A percentile compares a stretch with the other conserved stretches of the same genome.
These are phyloP conservation scores for Acanthaster planci DNA, from an alignment of 35 echinoderm and acorn worm species.

Conservation along the genomic window DNA sequence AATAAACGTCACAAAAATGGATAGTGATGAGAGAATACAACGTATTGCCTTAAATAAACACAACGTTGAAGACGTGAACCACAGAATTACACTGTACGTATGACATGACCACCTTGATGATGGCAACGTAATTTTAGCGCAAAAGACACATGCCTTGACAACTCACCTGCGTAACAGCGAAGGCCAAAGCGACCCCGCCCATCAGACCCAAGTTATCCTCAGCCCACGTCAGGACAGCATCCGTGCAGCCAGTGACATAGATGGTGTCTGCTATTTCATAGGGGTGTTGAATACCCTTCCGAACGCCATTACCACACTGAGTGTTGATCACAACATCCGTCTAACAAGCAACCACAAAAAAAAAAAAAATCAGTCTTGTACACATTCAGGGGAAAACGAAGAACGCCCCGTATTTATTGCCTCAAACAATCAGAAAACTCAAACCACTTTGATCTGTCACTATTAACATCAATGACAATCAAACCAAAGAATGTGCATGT, in stretches of 20 bases:
- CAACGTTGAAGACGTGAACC: no score
- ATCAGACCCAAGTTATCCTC: slow-evolving; percentile 32
- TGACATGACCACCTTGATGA: no score
- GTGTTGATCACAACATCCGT: slow-evolving; percentile 69
- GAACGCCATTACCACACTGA: slow-evolving; percentile 70
- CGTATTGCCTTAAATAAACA: no score
- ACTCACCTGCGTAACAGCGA: slow-evolving; percentile 36
- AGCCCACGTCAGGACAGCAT: slow-evolving; percentile 69
- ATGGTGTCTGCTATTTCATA: slow-evolving; percentile 57
- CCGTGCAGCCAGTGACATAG: slow-evolving; percentile 76
- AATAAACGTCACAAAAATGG: no score
- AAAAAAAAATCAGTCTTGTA: not conserved
- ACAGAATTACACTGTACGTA: no score
- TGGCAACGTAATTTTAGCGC: no score
- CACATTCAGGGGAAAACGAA: no score
- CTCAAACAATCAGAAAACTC: not conserved
- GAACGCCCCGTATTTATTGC: not conserved
- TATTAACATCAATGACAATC: no score
- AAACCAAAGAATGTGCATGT: no score
- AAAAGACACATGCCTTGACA: not conserved
- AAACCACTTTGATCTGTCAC: not conserved
- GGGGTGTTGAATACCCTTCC: slow-evolving; percentile 41
- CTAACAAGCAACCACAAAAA: slow-evolving; percentile 44
- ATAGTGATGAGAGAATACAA: no score
- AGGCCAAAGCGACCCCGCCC: slow-evolving; percentile 15